Percentiles rank a stretch among this genome's conserved stretches.
Evolutionary conservation across 1,140 invertebrate species (phyloP).

Genomic region (Penaeus chinensis): DNA sequence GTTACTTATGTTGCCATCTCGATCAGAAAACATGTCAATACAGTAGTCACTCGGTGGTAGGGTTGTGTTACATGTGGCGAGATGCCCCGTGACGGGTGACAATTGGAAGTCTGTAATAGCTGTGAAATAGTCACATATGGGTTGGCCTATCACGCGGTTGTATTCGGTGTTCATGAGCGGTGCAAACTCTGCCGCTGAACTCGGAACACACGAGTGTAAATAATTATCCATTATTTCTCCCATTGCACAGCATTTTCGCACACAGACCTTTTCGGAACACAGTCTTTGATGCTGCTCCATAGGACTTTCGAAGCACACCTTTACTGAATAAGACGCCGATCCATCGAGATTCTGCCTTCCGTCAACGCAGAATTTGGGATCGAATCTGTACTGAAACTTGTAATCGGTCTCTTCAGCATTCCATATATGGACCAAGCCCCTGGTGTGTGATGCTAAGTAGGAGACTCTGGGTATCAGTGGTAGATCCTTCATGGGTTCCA

Average conservation of each 20-base stretch:
- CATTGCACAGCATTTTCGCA: conserved; percentile 35
- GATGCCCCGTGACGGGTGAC: not conserved
- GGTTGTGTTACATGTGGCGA: not conserved
- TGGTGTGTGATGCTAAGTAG: not conserved
- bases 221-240: conserved; percentile 2
- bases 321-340: conserved; percentile 21
- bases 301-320: conserved; percentile 15
- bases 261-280: conserved; percentile 12
- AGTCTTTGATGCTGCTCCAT: not conserved
- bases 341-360: not conserved
- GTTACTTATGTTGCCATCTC: not conserved
- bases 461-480: not conserved
- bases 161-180: not conserved
- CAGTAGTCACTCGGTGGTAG: conserved; percentile 32
- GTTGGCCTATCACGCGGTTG: not conserved
- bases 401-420: not conserved
- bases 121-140: not conserved
- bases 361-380: conserved; percentile 32
- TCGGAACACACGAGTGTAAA: not conserved
- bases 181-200: not conserved
- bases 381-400: not conserved
- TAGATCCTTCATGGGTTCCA: conserved; percentile 8
- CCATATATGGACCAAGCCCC: conserved; percentile 18
- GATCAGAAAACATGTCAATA: conserved; percentile 14
- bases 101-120: not conserved